Base-by-base conservation (phyloP, 2,797 vertebrate species). In the Hippoglossus hippoglossus region DNA sequence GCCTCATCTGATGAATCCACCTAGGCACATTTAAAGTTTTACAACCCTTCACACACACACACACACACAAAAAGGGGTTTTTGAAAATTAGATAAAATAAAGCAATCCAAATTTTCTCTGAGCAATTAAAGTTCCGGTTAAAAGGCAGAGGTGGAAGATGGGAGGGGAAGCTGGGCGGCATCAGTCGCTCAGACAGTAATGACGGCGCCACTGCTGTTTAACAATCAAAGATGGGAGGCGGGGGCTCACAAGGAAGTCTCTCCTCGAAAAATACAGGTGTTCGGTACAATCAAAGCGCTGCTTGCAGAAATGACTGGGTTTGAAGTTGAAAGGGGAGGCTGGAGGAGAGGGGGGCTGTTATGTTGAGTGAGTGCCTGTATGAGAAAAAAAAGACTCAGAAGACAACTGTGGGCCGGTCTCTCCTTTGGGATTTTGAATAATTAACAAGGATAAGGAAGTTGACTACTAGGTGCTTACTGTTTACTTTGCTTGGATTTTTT, bases 241-340 rank as follows among this genome's bases (percentile, higher is more conserved):
- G 93, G 90, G 86, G 88, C 90, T 92, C 80, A 75, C 71, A 63
- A 95, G 94, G 94, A 95, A 95, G 94, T 95, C 92, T 94, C 92
- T 94, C 86, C 85, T 91, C 57, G 90, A 91, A 95, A 93, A 94
- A 94, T 94, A 95, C 95, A 95, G 95, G 94, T 95, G 95, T 95
- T 94, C 91, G 88, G 75, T 91, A 89, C 92, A 94, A 95, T 95
- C 94, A 95, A 95, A 95, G 95, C 85, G 79, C 89, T 88, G 91
- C 91, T 92, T 86, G 90, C 91, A 93, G 90, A 94, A 95, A 95
- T 93, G 90, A 93, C 91, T 90, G 90, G 92, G 92, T 94, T 94
- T 93, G 92, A 92, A 92, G 90, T 93, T 92, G 90, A 95, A 94
- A 94, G 93, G 73, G 87, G 90, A 87, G 90, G 89, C 63, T 63